Conservation (phyloP, 2,888 invertebrate genomes). For the Norana najaformis region DNA sequence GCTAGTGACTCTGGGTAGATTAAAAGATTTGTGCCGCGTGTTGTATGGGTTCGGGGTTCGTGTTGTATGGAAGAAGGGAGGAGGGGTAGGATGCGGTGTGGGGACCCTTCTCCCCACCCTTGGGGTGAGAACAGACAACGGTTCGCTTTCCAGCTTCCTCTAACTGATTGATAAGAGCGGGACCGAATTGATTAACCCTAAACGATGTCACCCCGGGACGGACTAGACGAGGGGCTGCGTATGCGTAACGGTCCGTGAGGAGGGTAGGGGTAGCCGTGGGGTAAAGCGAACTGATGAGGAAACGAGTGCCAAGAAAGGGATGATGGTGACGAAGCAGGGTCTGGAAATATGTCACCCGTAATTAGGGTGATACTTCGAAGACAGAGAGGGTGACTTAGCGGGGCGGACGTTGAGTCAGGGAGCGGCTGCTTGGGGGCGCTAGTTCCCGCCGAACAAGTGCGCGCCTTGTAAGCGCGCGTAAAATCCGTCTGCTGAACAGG, state of each 20-base stretch:
- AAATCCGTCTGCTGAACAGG: not conserved
- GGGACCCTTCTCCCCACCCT: not conserved
- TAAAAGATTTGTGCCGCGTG: not conserved
- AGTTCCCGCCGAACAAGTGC: not conserved
- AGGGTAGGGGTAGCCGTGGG: not conserved
- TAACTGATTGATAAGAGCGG: slow-evolving; percentile 1
- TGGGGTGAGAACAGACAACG: not conserved
- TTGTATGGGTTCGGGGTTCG: not conserved
- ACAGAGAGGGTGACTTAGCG: not conserved
- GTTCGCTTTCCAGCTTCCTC: not conserved
- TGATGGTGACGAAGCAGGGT: not conserved
- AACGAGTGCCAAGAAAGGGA: not conserved
- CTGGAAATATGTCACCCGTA: not conserved
- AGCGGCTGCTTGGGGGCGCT: not conserved
- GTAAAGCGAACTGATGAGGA: not conserved
- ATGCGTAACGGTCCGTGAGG: not conserved
- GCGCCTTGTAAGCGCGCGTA: slow-evolving; percentile 7
- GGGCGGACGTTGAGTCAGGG: not conserved
- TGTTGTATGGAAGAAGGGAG: not conserved
- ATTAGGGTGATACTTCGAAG: slow-evolving; percentile 2
- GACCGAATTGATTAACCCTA: not conserved
- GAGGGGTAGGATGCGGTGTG: not conserved
- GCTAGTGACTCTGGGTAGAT: not conserved
- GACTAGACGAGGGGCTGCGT: not conserved
- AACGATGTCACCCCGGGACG: slow-evolving; percentile 2